Evolutionary conservation across 1,140 invertebrate species (phyloP).

Genomic region (Heterodera carotae): DNA sequence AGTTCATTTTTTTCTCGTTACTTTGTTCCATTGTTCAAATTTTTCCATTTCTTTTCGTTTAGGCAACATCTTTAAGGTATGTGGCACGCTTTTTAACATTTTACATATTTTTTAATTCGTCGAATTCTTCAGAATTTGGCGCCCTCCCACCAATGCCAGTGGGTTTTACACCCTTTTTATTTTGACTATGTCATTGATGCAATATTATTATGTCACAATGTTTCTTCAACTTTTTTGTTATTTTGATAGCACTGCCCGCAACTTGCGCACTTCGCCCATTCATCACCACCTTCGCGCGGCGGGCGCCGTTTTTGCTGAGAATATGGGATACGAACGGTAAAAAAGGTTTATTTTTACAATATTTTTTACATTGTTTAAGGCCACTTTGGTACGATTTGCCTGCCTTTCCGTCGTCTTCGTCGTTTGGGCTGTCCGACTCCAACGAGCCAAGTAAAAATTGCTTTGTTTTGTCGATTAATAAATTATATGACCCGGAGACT

Average conservation of each 20-base stretch:
- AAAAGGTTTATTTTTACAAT: too few species aligned
- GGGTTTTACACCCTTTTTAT: neutral
- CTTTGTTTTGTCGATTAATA: too few species aligned
- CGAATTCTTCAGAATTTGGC: conserved; percentile 20
- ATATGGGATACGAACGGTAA: conserved; percentile 88
- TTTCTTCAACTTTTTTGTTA: neutral
- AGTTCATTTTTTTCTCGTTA: conserved; percentile 53
- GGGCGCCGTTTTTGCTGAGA: conserved; percentile 94
- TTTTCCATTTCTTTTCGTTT: conserved; percentile 23
- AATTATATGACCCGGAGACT: too few species aligned
- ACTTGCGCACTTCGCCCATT: conserved; percentile 90
- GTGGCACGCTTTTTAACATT: conserved; percentile 72
- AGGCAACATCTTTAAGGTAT: conserved; percentile 60
- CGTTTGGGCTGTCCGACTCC: neutral
- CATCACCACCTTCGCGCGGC: conserved; percentile 85
- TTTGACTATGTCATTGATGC: neutral
- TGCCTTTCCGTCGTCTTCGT: neutral
- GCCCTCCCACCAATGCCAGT: conserved; percentile 23
- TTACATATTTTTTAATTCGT: neutral
- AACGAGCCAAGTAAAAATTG: conserved; percentile 8
- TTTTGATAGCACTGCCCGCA: conserved; percentile 84
- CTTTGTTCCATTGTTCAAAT: conserved; percentile 5
- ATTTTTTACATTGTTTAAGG: conserved; percentile 65
- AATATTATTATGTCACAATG: too few species aligned
- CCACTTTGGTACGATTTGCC: conserved; percentile 83